Evolutionary conservation across 2,888 invertebrate genomes (phyloP), one percentile per base, ranked within the genome.

Genomic region (Magallana nippona): DNA sequence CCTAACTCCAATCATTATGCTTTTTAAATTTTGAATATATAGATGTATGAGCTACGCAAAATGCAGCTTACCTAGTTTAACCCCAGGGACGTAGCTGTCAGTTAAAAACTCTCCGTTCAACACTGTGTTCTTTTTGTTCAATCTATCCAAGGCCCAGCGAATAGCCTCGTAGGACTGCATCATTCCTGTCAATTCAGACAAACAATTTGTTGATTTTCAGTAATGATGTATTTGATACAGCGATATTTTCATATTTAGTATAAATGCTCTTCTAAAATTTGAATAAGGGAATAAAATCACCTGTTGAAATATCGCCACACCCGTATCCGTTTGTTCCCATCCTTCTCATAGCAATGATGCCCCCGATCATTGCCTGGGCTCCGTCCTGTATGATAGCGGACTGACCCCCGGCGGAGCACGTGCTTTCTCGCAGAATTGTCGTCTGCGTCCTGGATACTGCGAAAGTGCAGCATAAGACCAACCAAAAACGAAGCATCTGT

Each of bases 71-170:
- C 94, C 94, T 56, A 94, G 82, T 84, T 89, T 90, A 58, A 94
- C 90, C 10, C 93, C 94, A 60, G 94, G 93, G 56, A 94, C 91
- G 83, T 93, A 94, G 32, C 90, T 91, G 82, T 93, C 92, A 5
- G 78, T 89, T 0, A 94, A 83, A 13, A 80, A 81, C 71, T 91
- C 87, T 81, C 92, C 91, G 55, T 91, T 91, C 5, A 93, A 80
- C 0, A 82, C 82, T 22, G 92, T 92, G 79, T 88, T 85, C 62
- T 92, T 90, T 86, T 93, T 92, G 87, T 94, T 93, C 5, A 94
- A 82, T 77, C 92, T 86, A 44, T 91, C 91, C 10, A 93, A 83
- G 10, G 91, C 91, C 92, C 92, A 93, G 15, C 93, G 86, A 13
- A 93, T 89, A 10, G 93, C 93, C 85, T 93, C 93, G 87, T 91